Base-by-base conservation (phyloP, 2,888 invertebrate genomes). In the Cerceris ruficornis region DNA sequence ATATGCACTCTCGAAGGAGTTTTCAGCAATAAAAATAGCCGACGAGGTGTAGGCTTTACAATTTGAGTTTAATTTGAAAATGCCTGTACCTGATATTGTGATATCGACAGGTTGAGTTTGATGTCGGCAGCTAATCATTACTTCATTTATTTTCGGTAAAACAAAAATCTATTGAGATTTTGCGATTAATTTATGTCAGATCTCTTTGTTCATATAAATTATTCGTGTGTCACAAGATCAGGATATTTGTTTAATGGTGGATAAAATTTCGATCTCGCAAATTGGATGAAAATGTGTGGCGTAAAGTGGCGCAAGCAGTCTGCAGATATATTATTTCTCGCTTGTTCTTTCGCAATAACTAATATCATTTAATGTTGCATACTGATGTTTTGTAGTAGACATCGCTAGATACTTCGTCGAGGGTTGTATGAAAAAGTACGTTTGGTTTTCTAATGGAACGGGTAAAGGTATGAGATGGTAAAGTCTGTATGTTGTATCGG, bases 201-300 rank as follows among this genome's bases (percentile, higher is more conserved):
- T 57, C 8, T 64, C 64, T 14, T 65, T 57, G 28, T 41, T 28
- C 11, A 54, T 41, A 49, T 14, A 50, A 52, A 50, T 49, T 14
- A 41, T 39, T 6, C 62, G 52, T n/a, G 39, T 50, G n/a, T 59
- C 59, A 28, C 58, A 68, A 68, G 59, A 58, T 59, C 59, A 39
- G 41, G 67, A 62, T n/a, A 73, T 49, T 43, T 55, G 39, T 7
- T 54, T 46, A 17, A 13, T 11, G 11, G 71, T 28, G 11, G 57
- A 52, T 43, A 76, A 50, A 7, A 72, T 42, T 61, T 76, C 70
- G 15, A 55, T 62, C 43, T 72, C 64, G 6, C 72, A 68, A 59
- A 50, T 71, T 55, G 68, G 61, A 59, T 62, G 54, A n/a, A 43
- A 54, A 14, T 62, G 46, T 8, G 57, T 41, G 13, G n/a, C n/a